These are phyloP conservation scores for Sphyrna mokarran DNA, from an alignment of 2,113 vertebrate genomes.

Conservation along the genomic window DNA sequence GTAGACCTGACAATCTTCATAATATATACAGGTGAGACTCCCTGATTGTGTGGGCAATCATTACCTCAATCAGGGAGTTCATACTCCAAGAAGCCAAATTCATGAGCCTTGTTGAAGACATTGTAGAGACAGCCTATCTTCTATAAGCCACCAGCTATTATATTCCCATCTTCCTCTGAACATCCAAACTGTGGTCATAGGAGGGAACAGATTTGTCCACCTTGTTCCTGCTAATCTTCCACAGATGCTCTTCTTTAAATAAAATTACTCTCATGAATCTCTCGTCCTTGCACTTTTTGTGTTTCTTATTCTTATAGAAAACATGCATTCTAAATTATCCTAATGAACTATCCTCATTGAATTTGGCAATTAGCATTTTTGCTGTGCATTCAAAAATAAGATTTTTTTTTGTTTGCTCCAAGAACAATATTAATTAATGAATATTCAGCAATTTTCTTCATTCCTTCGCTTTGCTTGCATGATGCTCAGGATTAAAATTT, in stretches of 20 bases:
- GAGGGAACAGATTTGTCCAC: not conserved
- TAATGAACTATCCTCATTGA: not conserved
- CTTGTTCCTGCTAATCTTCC: not conserved
- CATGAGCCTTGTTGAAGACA: no score
- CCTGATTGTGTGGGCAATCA: no score
- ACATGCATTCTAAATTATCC: not conserved
- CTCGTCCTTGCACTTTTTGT: not conserved
- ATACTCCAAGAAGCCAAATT: no score
- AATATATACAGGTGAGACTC: no score
- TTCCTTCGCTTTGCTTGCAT: not conserved
- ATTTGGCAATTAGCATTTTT: not conserved
- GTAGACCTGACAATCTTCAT: no score
- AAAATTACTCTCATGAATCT: not conserved
- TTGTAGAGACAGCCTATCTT: not conserved
- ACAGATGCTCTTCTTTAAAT: not conserved
- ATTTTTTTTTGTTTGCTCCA: not conserved
- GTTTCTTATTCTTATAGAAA: not conserved
- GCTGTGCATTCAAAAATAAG: not conserved
- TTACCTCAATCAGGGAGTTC: no score
- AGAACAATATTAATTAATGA: constrained; percentile 4
- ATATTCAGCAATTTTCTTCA: not conserved
- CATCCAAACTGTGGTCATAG: not conserved
- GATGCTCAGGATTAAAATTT: not conserved
- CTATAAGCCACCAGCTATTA: not conserved
- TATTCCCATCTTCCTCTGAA: not conserved